Evolutionary conservation across 2,113 vertebrate species (phyloP).

Genomic region (Proterorhinus semilunaris): DNA sequence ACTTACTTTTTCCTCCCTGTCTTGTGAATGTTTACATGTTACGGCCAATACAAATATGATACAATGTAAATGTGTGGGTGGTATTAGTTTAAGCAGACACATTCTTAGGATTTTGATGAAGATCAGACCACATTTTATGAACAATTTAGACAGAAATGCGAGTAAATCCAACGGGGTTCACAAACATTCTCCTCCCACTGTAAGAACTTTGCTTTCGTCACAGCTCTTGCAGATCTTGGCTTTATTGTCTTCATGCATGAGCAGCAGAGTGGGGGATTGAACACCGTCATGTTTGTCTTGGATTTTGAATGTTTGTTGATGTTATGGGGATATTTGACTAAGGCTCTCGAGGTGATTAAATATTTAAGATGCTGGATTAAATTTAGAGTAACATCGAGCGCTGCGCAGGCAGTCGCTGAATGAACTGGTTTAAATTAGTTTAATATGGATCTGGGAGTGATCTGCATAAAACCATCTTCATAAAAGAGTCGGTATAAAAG

Average conservation of each 20-base stretch:
- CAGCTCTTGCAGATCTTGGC: not conserved
- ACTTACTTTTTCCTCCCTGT: too few species aligned
- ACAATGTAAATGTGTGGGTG: too few species aligned
- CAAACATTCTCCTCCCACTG: too few species aligned
- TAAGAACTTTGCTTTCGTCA: not conserved
- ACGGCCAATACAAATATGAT: too few species aligned
- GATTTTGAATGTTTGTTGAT: not conserved
- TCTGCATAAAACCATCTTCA: not conserved
- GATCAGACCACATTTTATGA: too few species aligned
- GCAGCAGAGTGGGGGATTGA: not conserved
- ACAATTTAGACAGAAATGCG: too few species aligned
- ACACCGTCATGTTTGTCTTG: not conserved
- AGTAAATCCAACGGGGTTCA: too few species aligned
- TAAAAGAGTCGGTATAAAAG: conserved; percentile 12
- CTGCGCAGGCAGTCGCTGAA: not conserved
- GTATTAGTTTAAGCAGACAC: too few species aligned
- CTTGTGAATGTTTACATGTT: too few species aligned
- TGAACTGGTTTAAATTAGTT: not conserved
- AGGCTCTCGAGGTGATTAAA: conserved; percentile 1
- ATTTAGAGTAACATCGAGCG: conserved; percentile 1
- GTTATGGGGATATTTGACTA: not conserved
- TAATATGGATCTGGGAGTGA: not conserved
- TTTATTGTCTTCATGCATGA: not conserved
- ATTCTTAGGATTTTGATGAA: too few species aligned
- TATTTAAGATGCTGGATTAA: conserved; percentile 9